A percentile compares a stretch with the other conserved stretches of the same genome.
Evolutionary conservation across 2,113 vertebrate species (phyloP).

Genomic region (Jacana jacana): DNA sequence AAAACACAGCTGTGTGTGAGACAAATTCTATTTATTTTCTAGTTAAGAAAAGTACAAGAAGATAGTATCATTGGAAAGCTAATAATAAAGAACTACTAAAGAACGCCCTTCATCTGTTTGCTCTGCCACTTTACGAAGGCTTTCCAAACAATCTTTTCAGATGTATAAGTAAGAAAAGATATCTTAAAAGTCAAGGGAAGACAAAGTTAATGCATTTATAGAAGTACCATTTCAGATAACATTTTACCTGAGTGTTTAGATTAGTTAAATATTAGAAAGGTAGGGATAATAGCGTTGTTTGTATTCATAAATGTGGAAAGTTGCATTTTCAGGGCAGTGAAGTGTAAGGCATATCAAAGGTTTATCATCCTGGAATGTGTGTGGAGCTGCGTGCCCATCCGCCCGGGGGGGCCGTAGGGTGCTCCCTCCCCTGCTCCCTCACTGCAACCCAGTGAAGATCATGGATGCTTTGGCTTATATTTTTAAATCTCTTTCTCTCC

Average conservation of each 20-base stretch:
- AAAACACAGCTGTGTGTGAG: slow-evolving; percentile 81
- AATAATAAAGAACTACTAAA: slow-evolving; percentile 77
- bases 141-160: slow-evolving; percentile 83
- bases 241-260: slow-evolving; percentile 81
- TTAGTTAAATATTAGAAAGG: slow-evolving; percentile 93
- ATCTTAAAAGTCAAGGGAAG: slow-evolving; percentile 82
- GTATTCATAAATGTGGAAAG: slow-evolving; percentile 76
- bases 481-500: not conserved
- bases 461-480: not conserved
- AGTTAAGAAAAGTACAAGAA: slow-evolving; percentile 80
- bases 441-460: not conserved
- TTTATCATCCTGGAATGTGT: slow-evolving; percentile 63
- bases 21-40: slow-evolving; percentile 82
- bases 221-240: slow-evolving; percentile 87
- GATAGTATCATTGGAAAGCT: slow-evolving; percentile 77
- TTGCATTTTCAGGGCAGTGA: slow-evolving; percentile 72
- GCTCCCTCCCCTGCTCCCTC: not conserved
- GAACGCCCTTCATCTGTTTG: slow-evolving; percentile 80
- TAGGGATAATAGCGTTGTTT: slow-evolving; percentile 80
- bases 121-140: slow-evolving; percentile 78
- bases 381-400: slow-evolving; percentile 42
- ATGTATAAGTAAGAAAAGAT: slow-evolving; percentile 79
- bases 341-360: slow-evolving; percentile 74
- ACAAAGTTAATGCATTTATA: slow-evolving; percentile 83
- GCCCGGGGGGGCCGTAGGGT: not conserved